Evolutionary conservation across 2,888 invertebrate species (phyloP).

Genomic region (Drosophila prolongata): DNA sequence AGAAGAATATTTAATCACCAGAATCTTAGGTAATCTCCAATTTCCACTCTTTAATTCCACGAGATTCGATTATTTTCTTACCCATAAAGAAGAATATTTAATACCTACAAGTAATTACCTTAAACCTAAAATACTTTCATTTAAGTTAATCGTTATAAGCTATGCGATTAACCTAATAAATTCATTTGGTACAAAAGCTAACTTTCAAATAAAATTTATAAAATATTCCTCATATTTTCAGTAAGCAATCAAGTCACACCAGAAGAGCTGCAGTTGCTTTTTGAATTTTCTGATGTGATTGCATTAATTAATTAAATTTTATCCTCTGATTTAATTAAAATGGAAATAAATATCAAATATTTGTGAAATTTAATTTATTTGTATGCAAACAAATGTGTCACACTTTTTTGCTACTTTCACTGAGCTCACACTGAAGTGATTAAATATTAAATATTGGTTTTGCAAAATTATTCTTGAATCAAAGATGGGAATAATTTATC

Average conservation of each 20-base stretch:
- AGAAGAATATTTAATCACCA: constrained; percentile 14
- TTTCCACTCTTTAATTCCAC: not conserved
- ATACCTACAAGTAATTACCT: too few species aligned
- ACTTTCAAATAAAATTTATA: not conserved
- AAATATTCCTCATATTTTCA: not conserved
- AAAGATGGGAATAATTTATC: not conserved
- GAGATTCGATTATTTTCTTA: not conserved
- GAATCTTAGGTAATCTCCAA: constrained; percentile 14
- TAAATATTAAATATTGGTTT: constrained; percentile 2
- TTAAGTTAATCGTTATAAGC: too few species aligned
- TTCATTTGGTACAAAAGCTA: too few species aligned
- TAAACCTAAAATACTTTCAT: not conserved
- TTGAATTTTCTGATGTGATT: constrained; percentile 17
- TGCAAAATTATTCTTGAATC: too few species aligned
- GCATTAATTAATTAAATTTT: constrained; percentile 40
- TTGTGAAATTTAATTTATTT: constrained; percentile 33
- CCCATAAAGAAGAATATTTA: not conserved
- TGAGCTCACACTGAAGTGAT: constrained; percentile 3
- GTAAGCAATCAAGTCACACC: not conserved
- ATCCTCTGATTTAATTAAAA: constrained; percentile 58
- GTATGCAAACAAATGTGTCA: constrained; percentile 16
- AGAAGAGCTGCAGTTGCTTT: not conserved
- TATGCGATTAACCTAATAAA: too few species aligned
- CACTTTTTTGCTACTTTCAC: constrained; percentile 10
- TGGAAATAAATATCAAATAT: constrained; percentile 47